These are phyloP conservation scores for Tricholaema leucomelas DNA, from an alignment of 2,113 vertebrate genomes.

Conservation along the genomic window DNA sequence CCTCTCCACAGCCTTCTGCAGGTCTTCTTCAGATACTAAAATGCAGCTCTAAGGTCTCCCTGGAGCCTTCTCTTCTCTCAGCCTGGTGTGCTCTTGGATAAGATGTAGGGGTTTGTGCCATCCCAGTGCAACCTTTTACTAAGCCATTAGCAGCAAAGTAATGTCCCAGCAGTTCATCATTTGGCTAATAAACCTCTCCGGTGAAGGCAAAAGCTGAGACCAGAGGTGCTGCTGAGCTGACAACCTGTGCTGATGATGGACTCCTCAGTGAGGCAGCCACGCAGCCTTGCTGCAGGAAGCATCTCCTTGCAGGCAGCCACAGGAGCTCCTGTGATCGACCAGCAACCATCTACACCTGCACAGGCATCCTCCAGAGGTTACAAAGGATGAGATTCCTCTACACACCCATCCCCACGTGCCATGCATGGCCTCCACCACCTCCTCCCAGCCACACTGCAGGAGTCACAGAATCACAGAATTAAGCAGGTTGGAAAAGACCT, in stretches of 20 bases:
- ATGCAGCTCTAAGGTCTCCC: too few relatives aligned
- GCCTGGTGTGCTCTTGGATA: not conserved
- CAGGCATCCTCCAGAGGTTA: not conserved
- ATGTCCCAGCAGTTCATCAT: slow-evolving; percentile 20
- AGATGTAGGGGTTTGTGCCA: not conserved
- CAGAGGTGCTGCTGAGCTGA: not conserved
- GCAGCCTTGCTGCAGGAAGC: not conserved
- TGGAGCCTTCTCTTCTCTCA: too few relatives aligned
- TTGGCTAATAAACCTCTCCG: slow-evolving; percentile 46
- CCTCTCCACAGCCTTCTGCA: too few relatives aligned
- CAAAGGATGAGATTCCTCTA: not conserved
- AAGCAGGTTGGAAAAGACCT: too few relatives aligned
- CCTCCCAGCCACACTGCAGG: not conserved
- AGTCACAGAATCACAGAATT: too few relatives aligned
- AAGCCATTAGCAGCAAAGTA: slow-evolving; percentile 46
- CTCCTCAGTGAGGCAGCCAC: not conserved
- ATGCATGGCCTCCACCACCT: not conserved
- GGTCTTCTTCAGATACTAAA: too few relatives aligned
- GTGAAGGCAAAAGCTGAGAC: slow-evolving; percentile 37
- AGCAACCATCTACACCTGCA: not conserved
- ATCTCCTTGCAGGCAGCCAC: not conserved
- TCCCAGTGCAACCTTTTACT: not conserved
- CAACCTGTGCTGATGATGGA: not conserved
- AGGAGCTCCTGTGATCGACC: not conserved
- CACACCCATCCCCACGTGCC: not conserved